Percentiles rank a stretch among this genome's conserved stretches.
phyloP scores from a whole-genome alignment of 1,140 invertebrate genomes.

The Hyphantria cunea region DNA sequence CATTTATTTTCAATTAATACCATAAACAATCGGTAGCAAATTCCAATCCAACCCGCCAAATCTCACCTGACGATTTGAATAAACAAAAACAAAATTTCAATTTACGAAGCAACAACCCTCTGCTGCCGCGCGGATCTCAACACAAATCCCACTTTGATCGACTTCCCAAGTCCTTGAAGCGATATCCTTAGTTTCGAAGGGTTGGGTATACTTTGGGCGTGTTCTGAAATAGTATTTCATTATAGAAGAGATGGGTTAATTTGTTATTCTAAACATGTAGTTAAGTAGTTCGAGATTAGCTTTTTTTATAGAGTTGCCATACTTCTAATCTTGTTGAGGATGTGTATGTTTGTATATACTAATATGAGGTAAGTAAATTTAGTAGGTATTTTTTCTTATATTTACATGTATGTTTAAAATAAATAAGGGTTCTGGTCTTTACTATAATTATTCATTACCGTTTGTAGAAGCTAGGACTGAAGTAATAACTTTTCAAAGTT shows the following conservation, averaged over 20 bases:
- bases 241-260: slow-evolving; percentile 11
- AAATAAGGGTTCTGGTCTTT: too few relatives aligned
- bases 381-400: too few relatives aligned
- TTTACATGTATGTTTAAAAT: too few relatives aligned
- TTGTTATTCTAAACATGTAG: slow-evolving; percentile 1
- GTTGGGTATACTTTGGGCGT: slow-evolving; percentile 6
- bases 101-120: slow-evolving; percentile 55
- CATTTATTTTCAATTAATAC: too few relatives aligned
- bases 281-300: background rate
- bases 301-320: too few relatives aligned
- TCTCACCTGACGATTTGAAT: slow-evolving; percentile 58
- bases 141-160: slow-evolving; percentile 74
- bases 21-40: too few relatives aligned
- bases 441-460: too few relatives aligned
- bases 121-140: slow-evolving; percentile 40
- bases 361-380: too few relatives aligned
- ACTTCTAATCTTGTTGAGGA: too few relatives aligned
- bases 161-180: slow-evolving; percentile 55
- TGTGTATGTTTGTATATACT: too few relatives aligned
- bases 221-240: slow-evolving; percentile 12
- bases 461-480: too few relatives aligned
- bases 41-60: slow-evolving; percentile 22
- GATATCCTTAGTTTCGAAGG: slow-evolving; percentile 17
- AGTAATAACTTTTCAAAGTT: too few relatives aligned
- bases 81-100: slow-evolving; percentile 73